These are phyloP conservation scores for Zaprionus nigranus DNA, from an alignment of 1,140 invertebrate genomes.

Conservation along the genomic window DNA sequence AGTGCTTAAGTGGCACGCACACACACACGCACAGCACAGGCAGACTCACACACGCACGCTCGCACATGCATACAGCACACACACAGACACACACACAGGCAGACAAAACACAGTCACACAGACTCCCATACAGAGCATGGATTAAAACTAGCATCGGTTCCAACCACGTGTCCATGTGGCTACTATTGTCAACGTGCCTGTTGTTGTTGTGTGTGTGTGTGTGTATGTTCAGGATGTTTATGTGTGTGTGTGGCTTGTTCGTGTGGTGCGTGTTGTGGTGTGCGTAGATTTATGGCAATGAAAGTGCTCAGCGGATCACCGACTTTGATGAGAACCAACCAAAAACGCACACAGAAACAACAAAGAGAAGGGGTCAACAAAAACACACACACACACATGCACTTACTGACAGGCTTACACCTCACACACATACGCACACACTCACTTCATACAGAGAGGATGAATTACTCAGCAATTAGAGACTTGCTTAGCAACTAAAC, in stretches of 20 bases:
- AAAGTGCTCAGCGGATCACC: slow-evolving; percentile 16
- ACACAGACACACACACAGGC: neutral
- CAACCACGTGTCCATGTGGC: slow-evolving; percentile 65
- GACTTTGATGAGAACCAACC: slow-evolving; percentile 23
- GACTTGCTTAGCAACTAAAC: neutral
- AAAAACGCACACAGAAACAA: neutral
- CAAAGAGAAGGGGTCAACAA: neutral
- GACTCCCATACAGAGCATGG: slow-evolving; percentile 30
- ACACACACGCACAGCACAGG: neutral
- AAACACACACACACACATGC: neutral
- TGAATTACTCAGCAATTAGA: neutral
- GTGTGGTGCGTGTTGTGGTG: slow-evolving; percentile 15
- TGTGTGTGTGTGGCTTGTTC: slow-evolving; percentile 7
- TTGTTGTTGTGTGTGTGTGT: slow-evolving; percentile 16
- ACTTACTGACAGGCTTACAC: neutral
- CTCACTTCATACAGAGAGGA: neutral
- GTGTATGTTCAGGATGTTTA: slow-evolving; percentile 2
- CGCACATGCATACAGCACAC: neutral
- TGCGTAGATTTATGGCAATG: slow-evolving; percentile 52
- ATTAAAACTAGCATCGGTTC: slow-evolving; percentile 60
- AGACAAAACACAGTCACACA: neutral
- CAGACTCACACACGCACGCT: neutral
- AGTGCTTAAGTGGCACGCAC: slow-evolving; percentile 57
- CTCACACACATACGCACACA: neutral
- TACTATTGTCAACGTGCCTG: slow-evolving; percentile 27